Conservation (phyloP, 1,140 invertebrate genomes). For the Drosophila ohnishii region DNA sequence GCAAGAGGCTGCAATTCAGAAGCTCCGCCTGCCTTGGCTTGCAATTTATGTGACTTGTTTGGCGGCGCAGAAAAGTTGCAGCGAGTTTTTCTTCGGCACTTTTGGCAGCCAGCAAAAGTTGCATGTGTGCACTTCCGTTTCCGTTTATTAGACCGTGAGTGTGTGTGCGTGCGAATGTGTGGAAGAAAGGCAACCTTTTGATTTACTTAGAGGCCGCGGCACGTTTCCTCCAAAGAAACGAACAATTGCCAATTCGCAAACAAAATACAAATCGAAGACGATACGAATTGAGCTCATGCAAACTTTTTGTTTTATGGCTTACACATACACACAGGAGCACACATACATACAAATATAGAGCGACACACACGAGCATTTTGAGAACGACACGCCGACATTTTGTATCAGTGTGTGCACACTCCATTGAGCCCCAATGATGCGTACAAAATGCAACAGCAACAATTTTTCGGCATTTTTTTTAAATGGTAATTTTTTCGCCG, state of each 20-base stretch:
- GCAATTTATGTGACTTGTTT: slow-evolving; percentile 66
- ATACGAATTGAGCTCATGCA: slow-evolving; percentile 48
- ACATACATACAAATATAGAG: slow-evolving; percentile 1
- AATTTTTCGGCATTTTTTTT: slow-evolving; percentile 76
- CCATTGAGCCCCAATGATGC: slow-evolving; percentile 80
- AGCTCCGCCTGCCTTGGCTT: slow-evolving; percentile 37
- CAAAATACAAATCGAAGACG: slow-evolving; percentile 60
- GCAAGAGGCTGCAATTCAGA: slow-evolving; percentile 36
- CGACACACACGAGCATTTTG: slow-evolving; percentile 20
- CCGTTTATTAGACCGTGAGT: slow-evolving; percentile 67
- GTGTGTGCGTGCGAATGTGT: slow-evolving; percentile 9
- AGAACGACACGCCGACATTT: slow-evolving; percentile 63
- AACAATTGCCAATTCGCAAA: slow-evolving; percentile 73
- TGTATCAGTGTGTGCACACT: slow-evolving; percentile 81
- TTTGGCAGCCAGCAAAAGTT: slow-evolving; percentile 58
- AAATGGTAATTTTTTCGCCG: slow-evolving; percentile 70
- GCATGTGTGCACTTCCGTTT: slow-evolving; percentile 74
- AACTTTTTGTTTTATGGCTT: slow-evolving; percentile 67
- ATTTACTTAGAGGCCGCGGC: slow-evolving; percentile 69
- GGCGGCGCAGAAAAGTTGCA: slow-evolving; percentile 42
- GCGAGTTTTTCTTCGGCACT: slow-evolving; percentile 24
- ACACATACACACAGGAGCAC: slow-evolving; percentile 13
- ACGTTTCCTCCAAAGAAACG: slow-evolving; percentile 61
- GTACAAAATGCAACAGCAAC: slow-evolving; percentile 80
- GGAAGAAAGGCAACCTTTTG: slow-evolving; percentile 54